Evolutionary conservation across 2,113 vertebrate species (phyloP), one percentile per base, ranked within the genome.

Genomic region (Toxostoma redivivum): DNA sequence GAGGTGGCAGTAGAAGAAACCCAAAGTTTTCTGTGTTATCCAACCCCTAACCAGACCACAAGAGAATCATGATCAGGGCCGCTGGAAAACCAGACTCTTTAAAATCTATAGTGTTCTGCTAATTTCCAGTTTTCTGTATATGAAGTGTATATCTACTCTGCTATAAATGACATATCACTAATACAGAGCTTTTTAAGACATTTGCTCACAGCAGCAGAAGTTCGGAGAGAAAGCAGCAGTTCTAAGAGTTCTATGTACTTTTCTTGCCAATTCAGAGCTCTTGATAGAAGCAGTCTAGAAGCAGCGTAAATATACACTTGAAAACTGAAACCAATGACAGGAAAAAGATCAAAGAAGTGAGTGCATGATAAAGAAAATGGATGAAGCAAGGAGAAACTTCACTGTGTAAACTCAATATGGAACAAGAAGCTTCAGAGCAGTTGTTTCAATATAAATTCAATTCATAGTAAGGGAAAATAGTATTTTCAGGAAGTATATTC

Each of bases 21-120:
- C 64, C 98, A 97, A 98, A 97, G 97, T 97, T 97, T 97, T 98
- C 97, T 97, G 97, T 97, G 97, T 97, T 97, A 98, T 97, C 98
- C 97, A 98, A 97, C 97, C 97, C 97, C 98, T 98, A 98, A 97
- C 97, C 97, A 98, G 97, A 98, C 97, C 97, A 98, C 97, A 98
- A 97, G 94, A 98, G 97, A 98, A 97, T 97, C 97, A 97, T 97
- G 95, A 97, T 97, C 97, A 98, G 97, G 97, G 97, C 97, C 95
- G 94, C 96, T 96, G 97, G 98, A 97, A 98, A 98, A 97, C 95
- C 97, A 97, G 97, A 97, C 93, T 95, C 84, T 96, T 96, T 84
- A 88, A 91, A 96, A 96, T 92, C 78, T 94, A 95, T 84, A 95
- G 90, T 96, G 94, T 62, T 94, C 85, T 95, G 90, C 86, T 96